Percentiles rank a stretch among this genome's conserved stretches.
Evolutionary conservation across 2,113 vertebrate species (phyloP).

Genomic region (Phrynocephalus versicolor): DNA sequence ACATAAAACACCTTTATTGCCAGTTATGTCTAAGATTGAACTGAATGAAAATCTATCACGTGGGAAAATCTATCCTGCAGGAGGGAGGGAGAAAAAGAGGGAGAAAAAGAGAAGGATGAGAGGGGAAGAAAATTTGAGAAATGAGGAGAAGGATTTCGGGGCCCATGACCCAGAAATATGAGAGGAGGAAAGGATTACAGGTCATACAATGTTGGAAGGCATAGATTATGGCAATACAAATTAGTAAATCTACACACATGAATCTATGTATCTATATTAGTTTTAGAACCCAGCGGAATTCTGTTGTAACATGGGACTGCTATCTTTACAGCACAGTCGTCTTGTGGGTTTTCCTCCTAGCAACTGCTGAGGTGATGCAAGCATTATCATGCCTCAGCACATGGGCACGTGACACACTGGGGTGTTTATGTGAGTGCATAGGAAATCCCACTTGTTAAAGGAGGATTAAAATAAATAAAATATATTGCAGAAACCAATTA

Average conservation of each 20-base stretch:
- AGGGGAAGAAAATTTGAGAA: constrained; percentile 21
- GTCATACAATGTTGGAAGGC: constrained; percentile 24
- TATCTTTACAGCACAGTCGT: constrained; percentile 56
- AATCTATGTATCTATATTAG: constrained; percentile 44
- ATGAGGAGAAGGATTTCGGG: constrained; percentile 29
- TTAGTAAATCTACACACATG: constrained; percentile 35
- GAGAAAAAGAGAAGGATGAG: constrained; percentile 22
- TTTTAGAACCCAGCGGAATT: constrained; percentile 52
- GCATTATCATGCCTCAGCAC: constrained; percentile 53
- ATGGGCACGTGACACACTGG: constrained; percentile 9
- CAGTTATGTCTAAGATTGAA: constrained; percentile 56
- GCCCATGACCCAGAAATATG: constrained; percentile 8
- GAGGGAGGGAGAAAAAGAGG: constrained; percentile 19
- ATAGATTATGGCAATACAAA: constrained; percentile 43
- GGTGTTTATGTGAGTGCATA: constrained; percentile 15
- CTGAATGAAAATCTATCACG: constrained; percentile 43
- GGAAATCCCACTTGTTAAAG: constrained; percentile 50
- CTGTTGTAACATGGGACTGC: constrained; percentile 42
- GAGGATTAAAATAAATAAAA: neutral
- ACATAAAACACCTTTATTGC: constrained; percentile 62
- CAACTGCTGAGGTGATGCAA: constrained; percentile 32
- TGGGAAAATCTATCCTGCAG: no score
- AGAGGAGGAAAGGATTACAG: constrained; percentile 19
- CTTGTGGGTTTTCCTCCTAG: constrained; percentile 29
- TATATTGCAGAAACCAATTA: constrained; percentile 43